A percentile compares a stretch with the other conserved stretches of the same genome.
Conservation (phyloP, 2,797 vertebrate species). For the Micrastur ruficollis region DNA sequence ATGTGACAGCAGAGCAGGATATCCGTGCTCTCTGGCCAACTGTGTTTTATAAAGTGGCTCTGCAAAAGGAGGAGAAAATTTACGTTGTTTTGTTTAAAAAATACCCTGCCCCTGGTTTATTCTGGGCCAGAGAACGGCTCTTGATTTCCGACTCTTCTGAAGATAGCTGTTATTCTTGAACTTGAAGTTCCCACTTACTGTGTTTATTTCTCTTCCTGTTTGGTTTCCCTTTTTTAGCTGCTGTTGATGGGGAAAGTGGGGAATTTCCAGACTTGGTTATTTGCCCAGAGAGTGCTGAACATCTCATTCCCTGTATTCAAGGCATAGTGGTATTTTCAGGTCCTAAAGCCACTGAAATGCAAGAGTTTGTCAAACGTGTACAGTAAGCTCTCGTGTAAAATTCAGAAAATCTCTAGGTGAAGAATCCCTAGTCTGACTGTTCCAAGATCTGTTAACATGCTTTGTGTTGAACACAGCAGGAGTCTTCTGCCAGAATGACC, state of each 20-base stretch:
- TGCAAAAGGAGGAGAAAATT: neutral
- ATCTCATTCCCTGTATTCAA: neutral
- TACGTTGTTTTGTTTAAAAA: slow-evolving; percentile 1
- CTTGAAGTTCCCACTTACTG: slow-evolving; percentile 16
- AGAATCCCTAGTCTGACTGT: neutral
- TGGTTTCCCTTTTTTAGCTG: slow-evolving; percentile 26
- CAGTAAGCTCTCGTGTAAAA: neutral
- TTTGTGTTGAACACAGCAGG: neutral
- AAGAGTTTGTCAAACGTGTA: neutral
- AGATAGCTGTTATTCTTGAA: slow-evolving; percentile 40
- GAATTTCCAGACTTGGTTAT: slow-evolving; percentile 27
- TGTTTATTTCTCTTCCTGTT: slow-evolving; percentile 12
- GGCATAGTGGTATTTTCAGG: neutral
- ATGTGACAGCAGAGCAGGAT: neutral
- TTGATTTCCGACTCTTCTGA: neutral
- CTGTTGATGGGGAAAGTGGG: neutral
- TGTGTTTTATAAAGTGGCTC: neutral
- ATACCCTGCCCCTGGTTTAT: neutral
- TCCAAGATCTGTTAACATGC: fast-evolving
- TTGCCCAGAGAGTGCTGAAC: neutral
- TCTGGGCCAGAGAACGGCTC: neutral
- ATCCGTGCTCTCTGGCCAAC: neutral
- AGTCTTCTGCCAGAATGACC: neutral
- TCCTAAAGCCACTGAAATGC: neutral
- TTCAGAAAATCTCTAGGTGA: neutral